Evolutionary conservation across 2,797 vertebrate species (phyloP).

Genomic region (Echeneis naucrates): DNA sequence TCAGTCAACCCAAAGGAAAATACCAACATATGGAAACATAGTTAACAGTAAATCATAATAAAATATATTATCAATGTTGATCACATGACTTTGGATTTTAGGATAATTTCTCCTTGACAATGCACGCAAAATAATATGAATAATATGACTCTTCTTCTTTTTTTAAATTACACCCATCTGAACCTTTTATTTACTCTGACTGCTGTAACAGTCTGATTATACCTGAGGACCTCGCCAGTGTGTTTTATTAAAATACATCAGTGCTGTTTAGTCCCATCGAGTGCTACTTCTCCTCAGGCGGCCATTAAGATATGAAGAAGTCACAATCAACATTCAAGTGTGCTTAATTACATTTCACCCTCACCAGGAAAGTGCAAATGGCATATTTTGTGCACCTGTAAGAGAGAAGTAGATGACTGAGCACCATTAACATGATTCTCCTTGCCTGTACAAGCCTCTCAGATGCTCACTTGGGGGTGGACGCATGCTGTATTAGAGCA

Average conservation of each 20-base stretch:
- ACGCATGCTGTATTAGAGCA: constrained; percentile 44
- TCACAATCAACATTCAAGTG: not conserved
- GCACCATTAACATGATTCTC: constrained; percentile 2
- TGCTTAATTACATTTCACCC: constrained; percentile 8
- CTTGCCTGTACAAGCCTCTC: constrained; percentile 4
- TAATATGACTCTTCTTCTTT: not conserved
- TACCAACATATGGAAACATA: not conserved
- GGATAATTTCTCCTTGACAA: not conserved
- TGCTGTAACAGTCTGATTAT: not conserved
- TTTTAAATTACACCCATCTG: not conserved
- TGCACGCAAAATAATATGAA: too few species aligned
- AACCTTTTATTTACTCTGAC: not conserved
- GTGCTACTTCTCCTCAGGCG: not conserved
- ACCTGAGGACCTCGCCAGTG: not conserved
- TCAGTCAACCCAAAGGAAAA: not conserved
- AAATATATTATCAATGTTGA: not conserved
- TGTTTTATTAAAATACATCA: not conserved
- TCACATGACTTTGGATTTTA: not conserved
- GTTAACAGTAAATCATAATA: not conserved
- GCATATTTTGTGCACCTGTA: constrained; percentile 6
- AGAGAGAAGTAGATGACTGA: constrained; percentile 9
- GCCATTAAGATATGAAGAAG: not conserved
- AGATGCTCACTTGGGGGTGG: constrained; percentile 24
- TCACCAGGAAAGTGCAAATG: not conserved
- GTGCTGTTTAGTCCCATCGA: not conserved